Percentiles rank a stretch among this genome's conserved stretches.
Conservation (phyloP, 1,140 invertebrate species). For the Odontomachus brunneus region DNA sequence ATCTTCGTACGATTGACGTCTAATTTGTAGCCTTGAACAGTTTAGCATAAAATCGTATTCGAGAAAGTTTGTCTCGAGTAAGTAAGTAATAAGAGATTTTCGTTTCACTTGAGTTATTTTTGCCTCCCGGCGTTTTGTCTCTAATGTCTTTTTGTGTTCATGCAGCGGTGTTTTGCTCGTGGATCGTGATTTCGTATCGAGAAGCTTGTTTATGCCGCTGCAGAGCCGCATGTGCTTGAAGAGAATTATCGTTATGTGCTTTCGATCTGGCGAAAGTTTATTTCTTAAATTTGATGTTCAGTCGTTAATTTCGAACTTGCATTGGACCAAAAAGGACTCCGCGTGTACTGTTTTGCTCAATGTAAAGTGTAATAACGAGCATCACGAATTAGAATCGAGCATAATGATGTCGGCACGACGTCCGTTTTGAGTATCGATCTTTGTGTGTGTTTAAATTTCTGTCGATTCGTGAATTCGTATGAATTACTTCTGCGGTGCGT, state of each 20-base stretch:
- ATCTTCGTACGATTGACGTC: conserved; percentile 10
- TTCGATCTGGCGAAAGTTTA: background rate
- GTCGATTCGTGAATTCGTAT: conserved; percentile 13
- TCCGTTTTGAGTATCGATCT: conserved; percentile 20
- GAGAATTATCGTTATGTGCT: background rate
- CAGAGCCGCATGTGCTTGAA: conserved; percentile 31
- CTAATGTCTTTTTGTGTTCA: background rate
- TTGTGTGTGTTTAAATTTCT: conserved; percentile 1
- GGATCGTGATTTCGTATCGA: conserved; percentile 12
- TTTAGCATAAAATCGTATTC: background rate
- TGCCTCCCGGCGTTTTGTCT: conserved; percentile 6
- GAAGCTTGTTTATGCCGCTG: background rate
- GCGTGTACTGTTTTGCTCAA: conserved; percentile 44
- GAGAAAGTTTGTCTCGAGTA: conserved; percentile 24
- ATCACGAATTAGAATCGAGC: conserved; percentile 18
- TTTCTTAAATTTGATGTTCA: background rate
- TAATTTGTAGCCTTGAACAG: background rate
- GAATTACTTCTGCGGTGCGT: background rate
- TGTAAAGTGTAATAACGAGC: conserved; percentile 23
- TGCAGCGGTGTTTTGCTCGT: background rate
- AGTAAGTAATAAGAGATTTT: background rate
- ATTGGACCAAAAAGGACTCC: conserved; percentile 48
- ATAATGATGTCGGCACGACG: background rate
- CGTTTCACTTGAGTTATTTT: background rate
- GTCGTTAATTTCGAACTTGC: conserved; percentile 30